These are phyloP conservation scores for Ceratotherium simum DNA, from an alignment of 2,113 vertebrate species.

Conservation along the genomic window DNA sequence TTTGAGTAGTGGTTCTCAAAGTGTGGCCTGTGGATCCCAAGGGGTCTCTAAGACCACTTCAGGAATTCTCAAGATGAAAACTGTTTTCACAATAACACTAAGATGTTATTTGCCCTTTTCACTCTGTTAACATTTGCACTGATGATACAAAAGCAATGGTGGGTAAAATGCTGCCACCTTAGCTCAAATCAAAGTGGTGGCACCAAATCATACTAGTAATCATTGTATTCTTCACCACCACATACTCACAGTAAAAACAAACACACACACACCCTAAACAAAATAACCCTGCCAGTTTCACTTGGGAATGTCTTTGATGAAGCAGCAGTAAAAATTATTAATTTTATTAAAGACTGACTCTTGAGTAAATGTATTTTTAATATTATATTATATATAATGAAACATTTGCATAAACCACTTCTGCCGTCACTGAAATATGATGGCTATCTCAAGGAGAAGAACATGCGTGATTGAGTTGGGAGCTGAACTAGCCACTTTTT, in stretches of 20 bases:
- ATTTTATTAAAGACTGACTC: neutral
- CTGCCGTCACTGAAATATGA: neutral
- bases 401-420: neutral
- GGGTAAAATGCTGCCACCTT: neutral
- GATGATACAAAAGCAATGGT: neutral
- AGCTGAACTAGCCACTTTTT: neutral
- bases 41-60: neutral
- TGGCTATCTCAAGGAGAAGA: neutral
- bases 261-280: neutral
- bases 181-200: neutral
- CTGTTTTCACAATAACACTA: neutral
- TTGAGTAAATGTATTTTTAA: neutral
- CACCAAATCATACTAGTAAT: neutral
- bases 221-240: neutral
- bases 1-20: neutral
- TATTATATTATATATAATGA: neutral
- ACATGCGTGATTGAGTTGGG: neutral
- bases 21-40: neutral
- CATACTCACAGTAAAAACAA: neutral
- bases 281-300: neutral
- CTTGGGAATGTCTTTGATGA: conserved; percentile 18
- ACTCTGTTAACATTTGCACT: neutral
- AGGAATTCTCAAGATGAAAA: neutral
- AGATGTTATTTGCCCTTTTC: neutral
- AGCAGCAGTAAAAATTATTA: neutral